A percentile compares a stretch with the other conserved stretches of the same genome.
Evolutionary conservation across 2,888 invertebrate genomes (phyloP).

Genomic region (Adelognathus sp.): DNA sequence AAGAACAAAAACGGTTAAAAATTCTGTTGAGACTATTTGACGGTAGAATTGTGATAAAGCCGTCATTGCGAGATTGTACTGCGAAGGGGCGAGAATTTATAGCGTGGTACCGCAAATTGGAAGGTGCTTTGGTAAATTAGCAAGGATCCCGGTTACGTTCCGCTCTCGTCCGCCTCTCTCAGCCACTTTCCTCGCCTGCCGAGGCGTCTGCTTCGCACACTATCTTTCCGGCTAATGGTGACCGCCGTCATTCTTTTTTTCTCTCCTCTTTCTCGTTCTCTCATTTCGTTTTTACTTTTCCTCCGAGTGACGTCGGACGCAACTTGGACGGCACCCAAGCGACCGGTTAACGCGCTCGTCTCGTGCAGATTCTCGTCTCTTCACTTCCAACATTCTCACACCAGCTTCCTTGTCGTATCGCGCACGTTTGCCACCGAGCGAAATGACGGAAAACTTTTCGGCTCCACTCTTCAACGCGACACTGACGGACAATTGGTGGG

Average conservation of each 20-base stretch:
- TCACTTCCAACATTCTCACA: neutral
- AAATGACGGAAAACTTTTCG: conserved; percentile 43
- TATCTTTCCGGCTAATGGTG: conserved; percentile 2
- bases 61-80: neutral
- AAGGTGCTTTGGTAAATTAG: conserved; percentile 62
- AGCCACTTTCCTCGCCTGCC: neutral
- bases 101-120: conserved; percentile 42
- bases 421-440: conserved; percentile 6
- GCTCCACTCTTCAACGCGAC: neutral
- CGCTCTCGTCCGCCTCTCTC: neutral
- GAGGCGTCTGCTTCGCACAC: conserved; percentile 11
- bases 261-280: neutral
- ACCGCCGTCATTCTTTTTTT: neutral
- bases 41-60: too few species aligned
- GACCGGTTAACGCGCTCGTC: conserved; percentile 49
- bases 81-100: conserved; percentile 58
- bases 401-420: neutral
- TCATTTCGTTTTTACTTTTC: conserved; percentile 24
- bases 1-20: too few species aligned
- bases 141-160: conserved; percentile 41
- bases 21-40: too few species aligned
- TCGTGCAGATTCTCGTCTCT: conserved; percentile 19
- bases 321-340: conserved; percentile 59
- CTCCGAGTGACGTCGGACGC: neutral
- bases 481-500: neutral